Conservation (phyloP, 2,113 vertebrate genomes). For the Scytalopus superciliaris region DNA sequence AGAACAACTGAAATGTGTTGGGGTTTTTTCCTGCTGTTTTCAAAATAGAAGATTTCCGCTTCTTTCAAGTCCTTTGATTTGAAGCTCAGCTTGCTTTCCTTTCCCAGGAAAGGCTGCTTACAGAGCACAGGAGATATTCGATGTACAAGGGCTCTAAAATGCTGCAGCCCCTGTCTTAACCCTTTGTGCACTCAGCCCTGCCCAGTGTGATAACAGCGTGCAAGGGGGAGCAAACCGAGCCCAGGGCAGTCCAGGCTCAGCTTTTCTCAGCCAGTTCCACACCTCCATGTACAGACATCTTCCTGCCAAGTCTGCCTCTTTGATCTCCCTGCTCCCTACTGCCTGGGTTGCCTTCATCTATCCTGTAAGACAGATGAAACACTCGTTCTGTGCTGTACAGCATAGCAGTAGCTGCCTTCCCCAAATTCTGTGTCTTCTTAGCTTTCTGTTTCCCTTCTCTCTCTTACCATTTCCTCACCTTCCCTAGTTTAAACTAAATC, state of each 20-base stretch:
- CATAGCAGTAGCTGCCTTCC: background rate
- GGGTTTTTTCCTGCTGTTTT: background rate
- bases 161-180: background rate
- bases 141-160: background rate
- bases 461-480: background rate
- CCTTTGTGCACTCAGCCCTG: background rate
- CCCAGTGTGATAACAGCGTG: accelerated
- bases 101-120: background rate
- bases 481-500: background rate
- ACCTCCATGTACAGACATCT: background rate
- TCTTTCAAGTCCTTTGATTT: background rate
- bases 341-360: background rate
- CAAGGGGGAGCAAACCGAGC: background rate
- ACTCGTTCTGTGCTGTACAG: background rate
- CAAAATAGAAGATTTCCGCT: background rate
- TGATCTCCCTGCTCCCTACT: background rate
- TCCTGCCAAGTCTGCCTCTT: background rate
- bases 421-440: background rate
- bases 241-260: background rate
- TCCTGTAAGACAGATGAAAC: background rate
- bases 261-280: background rate
- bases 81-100: background rate
- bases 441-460: background rate
- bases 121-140: background rate
- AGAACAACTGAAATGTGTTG: background rate